phyloP scores from a whole-genome alignment of 2,113 vertebrate genomes.

The Poeciliopsis retropinna region DNA sequence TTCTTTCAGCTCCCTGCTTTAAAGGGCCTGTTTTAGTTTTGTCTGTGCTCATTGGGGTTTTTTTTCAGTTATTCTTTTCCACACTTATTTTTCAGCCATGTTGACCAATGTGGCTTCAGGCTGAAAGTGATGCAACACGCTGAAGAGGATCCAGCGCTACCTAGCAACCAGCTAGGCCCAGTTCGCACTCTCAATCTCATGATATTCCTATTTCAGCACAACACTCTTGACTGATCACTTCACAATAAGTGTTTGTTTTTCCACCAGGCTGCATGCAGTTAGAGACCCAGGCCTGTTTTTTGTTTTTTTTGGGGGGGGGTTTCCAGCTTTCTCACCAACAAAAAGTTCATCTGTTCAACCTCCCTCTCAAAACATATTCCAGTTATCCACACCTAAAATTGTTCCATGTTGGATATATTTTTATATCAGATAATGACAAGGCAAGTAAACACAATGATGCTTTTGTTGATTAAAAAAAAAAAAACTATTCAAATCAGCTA shows the following conservation, averaged over 20 bases:
- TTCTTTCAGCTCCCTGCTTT: too few species aligned
- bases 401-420: neutral
- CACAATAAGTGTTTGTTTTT: conserved; percentile 36
- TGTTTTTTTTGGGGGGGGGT: too few species aligned
- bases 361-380: neutral
- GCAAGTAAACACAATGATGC: neutral
- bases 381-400: too few species aligned
- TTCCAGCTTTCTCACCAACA: neutral
- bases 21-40: neutral
- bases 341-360: neutral
- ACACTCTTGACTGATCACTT: conserved; percentile 55
- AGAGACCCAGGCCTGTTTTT: neutral
- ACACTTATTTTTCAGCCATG: neutral
- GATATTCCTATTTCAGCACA: conserved; percentile 19
- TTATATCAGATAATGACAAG: neutral
- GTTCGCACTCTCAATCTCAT: conserved; percentile 13
- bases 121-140: neutral
- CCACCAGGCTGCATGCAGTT: conserved; percentile 10
- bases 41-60: too few species aligned
- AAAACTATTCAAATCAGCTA: neutral
- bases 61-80: neutral
- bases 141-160: conserved; percentile 18
- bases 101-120: neutral
- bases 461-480: neutral
- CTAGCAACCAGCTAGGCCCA: conserved; percentile 29